Evolutionary conservation across 2,113 vertebrate species (phyloP), one percentile per base, ranked within the genome.

Genomic region (Eretmodus cyanostictus): DNA sequence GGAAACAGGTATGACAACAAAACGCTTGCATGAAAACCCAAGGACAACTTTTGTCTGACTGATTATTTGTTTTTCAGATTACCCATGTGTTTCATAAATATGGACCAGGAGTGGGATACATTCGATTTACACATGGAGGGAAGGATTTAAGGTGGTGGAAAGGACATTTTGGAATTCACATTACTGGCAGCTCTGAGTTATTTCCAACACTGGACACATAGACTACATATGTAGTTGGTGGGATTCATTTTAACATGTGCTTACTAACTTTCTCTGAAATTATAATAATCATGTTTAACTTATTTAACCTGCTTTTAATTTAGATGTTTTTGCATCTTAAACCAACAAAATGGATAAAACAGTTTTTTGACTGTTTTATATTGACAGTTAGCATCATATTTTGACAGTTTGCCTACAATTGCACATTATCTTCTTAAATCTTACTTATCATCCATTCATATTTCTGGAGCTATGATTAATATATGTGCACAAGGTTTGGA

Each of bases 31-130:
- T 27, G 5, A 78, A 53, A 63, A 2, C 14, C 12, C 6, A 16
- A 54, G 9, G 22, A 53, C 7, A 8, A 55, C 16, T 51, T n/a
- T 14, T 22, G 13, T 87, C 54, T 8, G 13, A 38, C 17, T 86
- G 16, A 61, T 34, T 34, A 2, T 57, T 19, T 68, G 5, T 86
- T 27, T 42, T 95, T 94, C 93, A 99, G 98, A 95, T 98, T n/a
- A 97, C 95, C 14, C 91, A 99, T 80, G 97, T 97, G 10, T 99
- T 99, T 93, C 96, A 53, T 2, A 92, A 97, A 85, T 99, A 99
- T 47, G 97, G 97, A 9, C 86, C 93, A 1, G 97, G 98, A 1
- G 98, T 98, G 68, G 96, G 98, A 24, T 91, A 96, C 63, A 93
- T 99, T 88, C 71, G 71, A 22, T 99, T 99, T 14, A 94, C 92